Evolutionary conservation across 2,888 invertebrate species (phyloP).

Genomic region (Eristalis intricaria): DNA sequence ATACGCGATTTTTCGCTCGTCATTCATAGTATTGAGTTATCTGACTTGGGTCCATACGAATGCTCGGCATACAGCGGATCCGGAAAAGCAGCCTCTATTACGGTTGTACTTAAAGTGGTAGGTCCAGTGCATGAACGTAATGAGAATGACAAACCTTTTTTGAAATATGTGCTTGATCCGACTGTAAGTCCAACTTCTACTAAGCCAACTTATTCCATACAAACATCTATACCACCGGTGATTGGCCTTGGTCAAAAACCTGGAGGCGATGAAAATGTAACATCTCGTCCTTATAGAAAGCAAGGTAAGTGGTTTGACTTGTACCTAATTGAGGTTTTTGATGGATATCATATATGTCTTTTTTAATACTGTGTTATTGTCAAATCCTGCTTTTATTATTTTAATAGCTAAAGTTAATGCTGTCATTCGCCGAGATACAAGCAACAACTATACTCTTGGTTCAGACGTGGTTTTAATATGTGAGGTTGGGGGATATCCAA

Average conservation of each 20-base stretch:
- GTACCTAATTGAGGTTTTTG: neutral
- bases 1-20: conserved; percentile 88
- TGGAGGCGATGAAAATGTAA: conserved; percentile 52
- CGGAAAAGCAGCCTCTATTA: conserved; percentile 89
- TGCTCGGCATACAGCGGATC: conserved; percentile 94
- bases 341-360: neutral
- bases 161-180: conserved; percentile 84
- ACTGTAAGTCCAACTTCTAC: conserved; percentile 80
- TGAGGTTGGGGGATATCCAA: conserved; percentile 89
- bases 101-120: conserved; percentile 87
- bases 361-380: neutral
- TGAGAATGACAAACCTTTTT: conserved; percentile 84
- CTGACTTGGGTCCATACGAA: conserved; percentile 91
- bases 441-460: conserved; percentile 84
- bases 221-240: conserved; percentile 79
- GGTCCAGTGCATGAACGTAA: conserved; percentile 85
- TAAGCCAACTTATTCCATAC: conserved; percentile 80
- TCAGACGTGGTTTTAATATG: conserved; percentile 88
- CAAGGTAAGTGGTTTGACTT: conserved; percentile 68
- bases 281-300: conserved; percentile 58
- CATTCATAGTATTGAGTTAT: conserved; percentile 87
- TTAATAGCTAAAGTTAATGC: conserved; percentile 82
- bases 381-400: neutral
- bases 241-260: conserved; percentile 72
- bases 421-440: conserved; percentile 83